Conservation (phyloP, 2,797 vertebrate species). For the Channallabes apus region DNA sequence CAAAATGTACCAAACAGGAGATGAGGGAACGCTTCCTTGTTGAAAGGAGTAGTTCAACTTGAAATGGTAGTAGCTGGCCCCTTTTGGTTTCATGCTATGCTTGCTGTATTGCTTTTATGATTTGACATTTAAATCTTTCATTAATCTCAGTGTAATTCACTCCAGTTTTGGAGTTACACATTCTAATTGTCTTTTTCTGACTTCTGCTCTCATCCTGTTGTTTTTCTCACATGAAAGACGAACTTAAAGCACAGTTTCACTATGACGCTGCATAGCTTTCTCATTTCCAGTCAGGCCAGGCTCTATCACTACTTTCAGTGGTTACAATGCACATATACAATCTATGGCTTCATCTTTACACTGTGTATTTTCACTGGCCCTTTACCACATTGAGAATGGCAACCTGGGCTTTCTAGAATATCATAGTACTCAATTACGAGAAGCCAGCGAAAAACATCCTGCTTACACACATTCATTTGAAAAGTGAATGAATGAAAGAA, state of each 20-base stretch:
- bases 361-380: slow-evolving; percentile 40
- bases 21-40: neutral
- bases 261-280: slow-evolving; percentile 63
- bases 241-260: slow-evolving; percentile 58
- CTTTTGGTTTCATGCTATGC: neutral
- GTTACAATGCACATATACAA: slow-evolving; percentile 47
- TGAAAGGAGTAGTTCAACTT: neutral
- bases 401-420: slow-evolving; percentile 44
- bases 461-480: slow-evolving; percentile 30
- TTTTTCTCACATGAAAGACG: slow-evolving; percentile 65
- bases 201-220: slow-evolving; percentile 64
- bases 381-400: slow-evolving; percentile 44
- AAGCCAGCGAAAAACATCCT: slow-evolving; percentile 53
- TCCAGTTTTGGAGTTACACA: slow-evolving; percentile 28
- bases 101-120: neutral
- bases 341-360: slow-evolving; percentile 47
- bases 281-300: slow-evolving; percentile 64
- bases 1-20: neutral
- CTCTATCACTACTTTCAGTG: slow-evolving; percentile 51
- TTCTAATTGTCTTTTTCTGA: slow-evolving; percentile 39
- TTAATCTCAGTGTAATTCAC: slow-evolving; percentile 21
- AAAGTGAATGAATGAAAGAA: slow-evolving; percentile 47
- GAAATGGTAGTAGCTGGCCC: neutral
- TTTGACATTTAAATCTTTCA: slow-evolving; percentile 23
- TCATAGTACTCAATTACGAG: slow-evolving; percentile 51